Conservation (phyloP, 2,113 vertebrate species). For the Maccullochella peelii region DNA sequence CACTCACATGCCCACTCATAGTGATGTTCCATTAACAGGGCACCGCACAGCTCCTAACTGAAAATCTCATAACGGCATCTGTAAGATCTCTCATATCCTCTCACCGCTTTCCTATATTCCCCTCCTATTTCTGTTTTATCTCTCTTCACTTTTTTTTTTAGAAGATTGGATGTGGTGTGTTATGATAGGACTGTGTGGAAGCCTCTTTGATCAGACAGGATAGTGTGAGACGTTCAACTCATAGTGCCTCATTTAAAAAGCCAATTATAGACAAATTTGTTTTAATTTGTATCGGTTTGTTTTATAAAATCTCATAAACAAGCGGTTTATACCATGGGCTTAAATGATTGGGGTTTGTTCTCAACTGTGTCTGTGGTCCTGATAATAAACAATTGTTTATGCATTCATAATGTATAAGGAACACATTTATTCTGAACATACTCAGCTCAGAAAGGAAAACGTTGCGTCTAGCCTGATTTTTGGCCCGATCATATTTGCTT, state of each 20-base stretch:
- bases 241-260: conserved; percentile 28
- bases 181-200: conserved; percentile 45
- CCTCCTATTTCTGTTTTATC: conserved; percentile 39
- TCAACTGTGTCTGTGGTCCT: neutral
- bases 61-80: conserved; percentile 72
- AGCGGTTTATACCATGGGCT: neutral
- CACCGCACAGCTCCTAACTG: conserved; percentile 48
- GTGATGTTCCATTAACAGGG: conserved; percentile 60
- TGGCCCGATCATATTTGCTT: neutral
- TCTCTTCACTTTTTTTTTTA: conserved; percentile 45
- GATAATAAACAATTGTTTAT: conserved; percentile 28
- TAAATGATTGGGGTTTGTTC: neutral
- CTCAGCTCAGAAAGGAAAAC: neutral
- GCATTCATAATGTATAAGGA: conserved; percentile 6
- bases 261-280: conserved; percentile 12
- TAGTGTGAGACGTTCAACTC: conserved; percentile 15
- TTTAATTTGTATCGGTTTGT: conserved; percentile 33
- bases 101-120: conserved; percentile 23
- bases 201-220: conserved; percentile 53
- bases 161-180: conserved; percentile 60
- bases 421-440: neutral
- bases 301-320: conserved; percentile 8
- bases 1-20: conserved; percentile 41
- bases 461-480: neutral
- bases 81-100: conserved; percentile 64